Evolutionary conservation across 2,888 invertebrate species (phyloP), one percentile per base, ranked within the genome.

Genomic region (Rhingia rostrata): DNA sequence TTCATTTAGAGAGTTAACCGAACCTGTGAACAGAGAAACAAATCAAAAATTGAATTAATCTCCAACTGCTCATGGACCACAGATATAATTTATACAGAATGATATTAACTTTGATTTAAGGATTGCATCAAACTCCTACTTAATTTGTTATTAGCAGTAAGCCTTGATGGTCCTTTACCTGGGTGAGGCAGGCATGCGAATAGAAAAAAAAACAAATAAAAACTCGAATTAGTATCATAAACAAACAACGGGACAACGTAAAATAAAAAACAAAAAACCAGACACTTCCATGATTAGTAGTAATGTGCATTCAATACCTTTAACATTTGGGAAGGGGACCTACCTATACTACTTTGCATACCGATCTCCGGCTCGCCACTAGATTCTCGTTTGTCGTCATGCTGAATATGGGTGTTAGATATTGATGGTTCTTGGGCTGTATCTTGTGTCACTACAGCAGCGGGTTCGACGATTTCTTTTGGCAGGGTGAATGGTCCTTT

Each of bases 1-100:
- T 77, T 91, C 92, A 81, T 92, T 92, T 47, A 92, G 87, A 4
- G 92, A 92, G 58, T 90, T 91, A 22, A 91, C 92, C 33, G 92
- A 92, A 85, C 92, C 92, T 92, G 87, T 61, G 77, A 85, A 10
- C 7, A 22, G 9, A 63, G n/a, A 53, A 47, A 58, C 6, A 58
- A 60, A 67, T 7, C 4, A 37, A 56, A 6, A n/a, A 33, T 61
- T 45, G 6, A 33, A 37, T 56, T 30, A 45, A 14, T 49, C 33
- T 47, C 47, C 54, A 10, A 12, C 12, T 35, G 39, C 12, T 7
- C 70, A 67, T n/a, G 39, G 33, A 37, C 10, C 35, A 69, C 64
- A 86, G 86, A 84, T 84, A 82, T 64, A 85, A 60, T 80, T 79
- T 86, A 56, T 41, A 63, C 9, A 80, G 53, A 66, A 49, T 81